Base-by-base conservation (phyloP, 2,797 vertebrate species). In the Sciurus carolinensis region DNA sequence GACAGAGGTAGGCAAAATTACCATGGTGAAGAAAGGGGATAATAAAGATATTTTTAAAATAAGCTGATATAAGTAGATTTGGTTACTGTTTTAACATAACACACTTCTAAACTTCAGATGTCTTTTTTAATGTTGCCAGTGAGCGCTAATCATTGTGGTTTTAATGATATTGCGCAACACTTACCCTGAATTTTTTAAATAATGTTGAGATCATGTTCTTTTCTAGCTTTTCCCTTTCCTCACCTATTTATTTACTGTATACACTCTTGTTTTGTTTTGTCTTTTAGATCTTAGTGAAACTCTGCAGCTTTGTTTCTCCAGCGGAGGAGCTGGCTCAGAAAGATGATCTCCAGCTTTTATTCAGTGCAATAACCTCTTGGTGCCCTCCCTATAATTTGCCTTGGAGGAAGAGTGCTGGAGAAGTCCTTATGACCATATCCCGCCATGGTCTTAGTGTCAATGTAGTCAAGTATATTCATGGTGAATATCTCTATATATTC, bases 311-410 rank as follows among this genome's bases (percentile, higher is more conserved):
- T 59, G 99, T 99, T 97, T 99, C 99, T 76, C 99, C 99, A 3
- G 99, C 99, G 0, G 99, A 99, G 98, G 99, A 99, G 96, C 98
- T 99, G 98, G 99, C 99, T 69, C 99, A 99, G 80, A 99, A 99
- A 96, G 99, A 99, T 59, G 99, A 99, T 98, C 99, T 99, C n/a
- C 99, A 99, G 99, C 99, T 99, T 96, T 98, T 99, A 7, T 99
- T 99, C 98, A 99, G 99, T 98, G 99, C 99, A 99, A 99, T 99
- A 99, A 99, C 99, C 52, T 99, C 99, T 83, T 99, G 99, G 99
- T 99, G 99, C 95, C 99, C 99, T 50, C 99, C 99, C 54, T 99
- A 99, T 98, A 99, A 99, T 97, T 99, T 99, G 97, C 99, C 99
- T 92, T 99, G 99, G 99, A 99, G 99, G 98, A 99, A 99, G 98